Evolutionary conservation across 2,888 invertebrate genomes (phyloP).

Genomic region (Shargacucullia verbasci): DNA sequence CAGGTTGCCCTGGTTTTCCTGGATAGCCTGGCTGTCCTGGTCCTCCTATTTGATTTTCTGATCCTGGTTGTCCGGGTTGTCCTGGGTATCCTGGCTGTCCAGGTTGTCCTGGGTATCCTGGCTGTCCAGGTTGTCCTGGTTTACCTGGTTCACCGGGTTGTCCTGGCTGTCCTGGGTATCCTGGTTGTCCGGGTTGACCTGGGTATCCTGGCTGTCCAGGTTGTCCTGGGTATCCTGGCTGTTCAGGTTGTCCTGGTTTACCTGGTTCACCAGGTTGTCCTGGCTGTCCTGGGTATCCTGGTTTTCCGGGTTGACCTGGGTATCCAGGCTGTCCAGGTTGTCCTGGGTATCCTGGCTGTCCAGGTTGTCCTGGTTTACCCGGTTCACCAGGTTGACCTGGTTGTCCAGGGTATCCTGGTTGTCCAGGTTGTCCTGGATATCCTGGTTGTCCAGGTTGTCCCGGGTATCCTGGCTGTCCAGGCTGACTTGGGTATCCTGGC

Average conservation of each 20-base stretch:
- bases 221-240: slow-evolving; percentile 16
- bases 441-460: slow-evolving; percentile 15
- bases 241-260: slow-evolving; percentile 2
- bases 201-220: slow-evolving; percentile 17
- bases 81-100: slow-evolving; percentile 34
- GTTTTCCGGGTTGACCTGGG: slow-evolving; percentile 8
- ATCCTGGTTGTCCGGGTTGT: slow-evolving; percentile 18
- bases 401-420: slow-evolving; percentile 12
- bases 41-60: slow-evolving; percentile 15
- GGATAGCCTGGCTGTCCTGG: slow-evolving; percentile 9
- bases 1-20: slow-evolving; percentile 4
- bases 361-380: slow-evolving; percentile 10
- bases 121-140: slow-evolving; percentile 54
- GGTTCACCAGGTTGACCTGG: slow-evolving; percentile 17
- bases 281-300: slow-evolving; percentile 17
- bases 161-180: slow-evolving; percentile 24
- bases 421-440: slow-evolving; percentile 16
- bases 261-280: slow-evolving; percentile 16
- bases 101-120: slow-evolving; percentile 12
- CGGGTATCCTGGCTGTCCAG: slow-evolving; percentile 9
- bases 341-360: slow-evolving; percentile 12
- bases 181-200: slow-evolving; percentile 18
- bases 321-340: background rate
- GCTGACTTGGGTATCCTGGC: slow-evolving; percentile 11
- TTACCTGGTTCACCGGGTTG: slow-evolving; percentile 50